Percentiles rank a stretch among this genome's conserved stretches.
These are phyloP conservation scores for Bolinopsis microptera DNA, from an alignment of 37 sponge, comb jelly and placozoan genomes.

Conservation along the genomic window DNA sequence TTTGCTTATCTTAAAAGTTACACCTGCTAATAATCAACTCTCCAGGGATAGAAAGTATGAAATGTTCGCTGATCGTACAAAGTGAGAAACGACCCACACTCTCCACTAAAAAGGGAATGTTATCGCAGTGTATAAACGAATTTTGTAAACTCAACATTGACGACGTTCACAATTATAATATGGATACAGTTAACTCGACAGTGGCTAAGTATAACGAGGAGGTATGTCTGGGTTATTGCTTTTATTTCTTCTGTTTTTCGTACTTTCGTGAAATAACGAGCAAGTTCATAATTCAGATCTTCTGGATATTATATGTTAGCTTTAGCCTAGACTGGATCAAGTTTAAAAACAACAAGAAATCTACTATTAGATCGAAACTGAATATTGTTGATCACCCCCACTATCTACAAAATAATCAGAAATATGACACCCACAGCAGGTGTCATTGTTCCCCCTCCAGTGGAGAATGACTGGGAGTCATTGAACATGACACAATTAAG, in stretches of 20 bases:
- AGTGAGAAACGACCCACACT: neutral
- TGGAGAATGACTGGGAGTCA: neutral
- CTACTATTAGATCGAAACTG: too few species aligned
- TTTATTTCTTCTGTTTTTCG: too few species aligned
- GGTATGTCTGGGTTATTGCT: neutral
- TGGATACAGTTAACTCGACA: neutral
- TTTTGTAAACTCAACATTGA: conserved; percentile 34
- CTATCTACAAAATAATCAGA: too few species aligned
- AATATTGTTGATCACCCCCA: too few species aligned
- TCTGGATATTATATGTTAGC: too few species aligned
- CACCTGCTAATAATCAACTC: too few species aligned
- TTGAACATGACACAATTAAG: neutral
- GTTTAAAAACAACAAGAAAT: too few species aligned
- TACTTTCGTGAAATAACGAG: too few species aligned
- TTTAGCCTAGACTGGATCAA: too few species aligned
- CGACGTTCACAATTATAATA: neutral
- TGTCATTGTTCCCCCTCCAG: neutral
- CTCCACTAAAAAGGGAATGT: conserved; percentile 33
- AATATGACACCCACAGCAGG: too few species aligned
- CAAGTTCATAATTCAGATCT: too few species aligned
- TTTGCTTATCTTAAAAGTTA: too few species aligned
- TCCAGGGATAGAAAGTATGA: neutral
- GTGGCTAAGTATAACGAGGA: neutral
- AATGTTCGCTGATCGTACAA: neutral
- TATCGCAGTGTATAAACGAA: conserved; percentile 10